A percentile compares a stretch with the other conserved stretches of the same genome.
These are phyloP conservation scores for Adelphocoris suturalis DNA, from an alignment of 2,888 invertebrate genomes.

Conservation along the genomic window DNA sequence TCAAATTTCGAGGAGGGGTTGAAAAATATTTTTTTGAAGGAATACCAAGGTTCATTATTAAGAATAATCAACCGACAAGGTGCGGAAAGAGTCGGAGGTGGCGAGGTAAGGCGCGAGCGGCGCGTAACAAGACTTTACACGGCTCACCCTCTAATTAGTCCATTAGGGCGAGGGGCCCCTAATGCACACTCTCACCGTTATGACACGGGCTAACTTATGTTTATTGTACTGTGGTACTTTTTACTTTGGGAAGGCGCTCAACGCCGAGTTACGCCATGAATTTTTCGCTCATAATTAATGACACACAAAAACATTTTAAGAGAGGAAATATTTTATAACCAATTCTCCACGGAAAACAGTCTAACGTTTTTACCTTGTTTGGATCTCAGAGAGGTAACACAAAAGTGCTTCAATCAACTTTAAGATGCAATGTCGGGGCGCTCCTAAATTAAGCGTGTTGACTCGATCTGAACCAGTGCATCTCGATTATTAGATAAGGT, in stretches of 20 bases:
- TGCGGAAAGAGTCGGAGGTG: background rate
- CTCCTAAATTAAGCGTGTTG: too few species aligned
- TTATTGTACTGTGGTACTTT: constrained; percentile 38
- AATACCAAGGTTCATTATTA: too few species aligned
- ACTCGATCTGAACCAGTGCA: too few species aligned
- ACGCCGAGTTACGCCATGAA: background rate
- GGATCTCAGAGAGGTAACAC: too few species aligned
- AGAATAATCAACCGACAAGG: background rate
- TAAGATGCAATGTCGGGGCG: too few species aligned
- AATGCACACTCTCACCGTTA: constrained; percentile 39
- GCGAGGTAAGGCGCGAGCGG: background rate
- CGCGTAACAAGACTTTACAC: constrained; percentile 28
- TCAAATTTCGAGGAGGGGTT: too few species aligned
- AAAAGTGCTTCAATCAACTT: too few species aligned
- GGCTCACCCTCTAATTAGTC: constrained; percentile 24
- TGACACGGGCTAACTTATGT: constrained; percentile 24
- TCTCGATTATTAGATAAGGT: too few species aligned
- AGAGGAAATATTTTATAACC: background rate
- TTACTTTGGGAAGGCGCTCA: background rate
- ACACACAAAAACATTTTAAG: constrained; percentile 31
- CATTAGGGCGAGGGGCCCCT: constrained; percentile 7
- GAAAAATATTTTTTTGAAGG: too few species aligned
- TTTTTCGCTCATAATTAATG: constrained; percentile 3
- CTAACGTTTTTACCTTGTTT: too few species aligned
- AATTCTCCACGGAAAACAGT: too few species aligned